Conservation (phyloP, 2,113 vertebrate genomes). For the Pogonocichla stellata region DNA sequence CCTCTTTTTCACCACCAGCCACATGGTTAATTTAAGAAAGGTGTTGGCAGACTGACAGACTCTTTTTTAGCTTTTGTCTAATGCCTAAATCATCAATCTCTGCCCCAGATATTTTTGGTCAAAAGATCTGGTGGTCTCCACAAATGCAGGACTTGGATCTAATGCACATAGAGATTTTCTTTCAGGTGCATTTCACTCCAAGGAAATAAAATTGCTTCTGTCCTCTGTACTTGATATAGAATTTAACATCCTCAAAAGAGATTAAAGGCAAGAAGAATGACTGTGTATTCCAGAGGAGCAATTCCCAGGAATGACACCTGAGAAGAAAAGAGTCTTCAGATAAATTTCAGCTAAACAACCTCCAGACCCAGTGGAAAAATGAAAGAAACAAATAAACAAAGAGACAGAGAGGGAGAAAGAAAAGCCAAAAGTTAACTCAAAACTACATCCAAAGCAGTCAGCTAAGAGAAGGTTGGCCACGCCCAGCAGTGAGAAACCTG, state of each 20-base stretch:
- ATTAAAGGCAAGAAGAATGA: conserved; percentile 10
- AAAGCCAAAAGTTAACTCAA: neutral
- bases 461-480: neutral
- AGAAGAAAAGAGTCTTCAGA: neutral
- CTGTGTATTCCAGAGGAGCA: neutral
- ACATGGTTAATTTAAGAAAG: neutral
- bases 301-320: neutral
- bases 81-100: neutral
- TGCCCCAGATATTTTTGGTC: neutral
- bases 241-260: neutral
- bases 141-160: neutral
- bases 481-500: neutral
- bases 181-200: neutral
- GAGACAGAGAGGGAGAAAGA: neutral
- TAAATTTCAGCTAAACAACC: neutral
- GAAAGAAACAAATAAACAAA: neutral
- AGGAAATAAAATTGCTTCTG: neutral
- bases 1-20: neutral
- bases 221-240: neutral
- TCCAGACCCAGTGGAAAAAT: neutral
- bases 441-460: neutral
- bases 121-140: neutral
- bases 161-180: neutral
- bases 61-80: neutral
- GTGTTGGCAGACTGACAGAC: neutral